Conservation (phyloP, 1,140 invertebrate species). For the Rhagoletis zephyria region DNA sequence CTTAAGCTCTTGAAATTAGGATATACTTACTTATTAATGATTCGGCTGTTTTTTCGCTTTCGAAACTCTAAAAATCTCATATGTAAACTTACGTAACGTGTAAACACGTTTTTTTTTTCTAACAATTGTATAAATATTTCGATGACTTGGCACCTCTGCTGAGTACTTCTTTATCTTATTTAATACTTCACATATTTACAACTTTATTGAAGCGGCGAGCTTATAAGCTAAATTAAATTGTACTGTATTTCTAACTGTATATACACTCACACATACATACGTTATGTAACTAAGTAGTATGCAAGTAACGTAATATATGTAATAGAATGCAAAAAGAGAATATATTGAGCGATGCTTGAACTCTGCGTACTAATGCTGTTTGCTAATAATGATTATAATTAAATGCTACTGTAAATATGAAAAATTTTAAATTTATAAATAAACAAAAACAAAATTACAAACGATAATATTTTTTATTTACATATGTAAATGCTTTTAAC, state of each 20-base stretch:
- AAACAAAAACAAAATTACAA: neutral
- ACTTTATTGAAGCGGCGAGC: neutral
- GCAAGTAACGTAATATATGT: neutral
- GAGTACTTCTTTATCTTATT: neutral
- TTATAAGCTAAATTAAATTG: neutral
- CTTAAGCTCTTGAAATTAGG: neutral
- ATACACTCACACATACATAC: neutral
- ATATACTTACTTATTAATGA: neutral
- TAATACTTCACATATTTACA: neutral
- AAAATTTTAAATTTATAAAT: conserved; percentile 46
- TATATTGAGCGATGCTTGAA: conserved; percentile 28
- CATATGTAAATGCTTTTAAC: no score
- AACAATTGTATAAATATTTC: neutral
- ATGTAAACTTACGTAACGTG: neutral
- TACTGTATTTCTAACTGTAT: conserved; percentile 31
- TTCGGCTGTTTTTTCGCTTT: conserved; percentile 19
- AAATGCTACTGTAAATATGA: conserved; percentile 43
- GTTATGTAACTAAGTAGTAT: neutral
- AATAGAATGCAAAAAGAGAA: neutral
- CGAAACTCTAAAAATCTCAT: neutral
- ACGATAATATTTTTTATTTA: no score
- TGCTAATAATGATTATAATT: conserved; percentile 47
- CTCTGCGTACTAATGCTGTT: conserved; percentile 28
- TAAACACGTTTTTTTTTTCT: conserved; percentile 1
- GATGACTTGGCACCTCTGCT: neutral